These are phyloP conservation scores for Apodemus sylvaticus DNA, from an alignment of 2,113 vertebrate genomes.

Conservation along the genomic window DNA sequence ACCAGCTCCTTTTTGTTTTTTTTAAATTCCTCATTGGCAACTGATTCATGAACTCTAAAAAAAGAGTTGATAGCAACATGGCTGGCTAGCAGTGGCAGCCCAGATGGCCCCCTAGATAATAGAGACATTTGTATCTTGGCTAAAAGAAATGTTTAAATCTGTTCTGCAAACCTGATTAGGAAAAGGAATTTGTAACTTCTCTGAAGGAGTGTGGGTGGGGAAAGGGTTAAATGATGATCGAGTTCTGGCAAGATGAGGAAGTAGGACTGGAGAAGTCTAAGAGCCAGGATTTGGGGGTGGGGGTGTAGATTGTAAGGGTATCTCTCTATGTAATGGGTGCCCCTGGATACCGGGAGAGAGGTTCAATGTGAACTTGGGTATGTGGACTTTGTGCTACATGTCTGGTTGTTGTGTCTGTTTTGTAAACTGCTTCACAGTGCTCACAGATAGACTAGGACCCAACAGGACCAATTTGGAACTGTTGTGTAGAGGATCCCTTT, in stretches of 20 bases:
- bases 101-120: slow-evolving; percentile 71
- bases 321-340: rapidly evolving
- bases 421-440: neutral
- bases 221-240: slow-evolving; percentile 40
- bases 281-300: rapidly evolving
- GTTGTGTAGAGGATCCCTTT: neutral
- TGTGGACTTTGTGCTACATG: rapidly evolving
- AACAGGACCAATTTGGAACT: neutral
- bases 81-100: slow-evolving; percentile 69
- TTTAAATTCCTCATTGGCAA: slow-evolving; percentile 64
- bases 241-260: neutral
- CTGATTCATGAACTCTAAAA: slow-evolving; percentile 79
- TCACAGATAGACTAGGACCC: neutral
- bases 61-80: slow-evolving; percentile 74
- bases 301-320: rapidly evolving
- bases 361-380: rapidly evolving
- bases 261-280: too few relatives aligned
- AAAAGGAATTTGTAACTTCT: slow-evolving; percentile 66
- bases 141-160: slow-evolving; percentile 71
- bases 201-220: neutral
- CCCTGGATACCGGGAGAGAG: neutral
- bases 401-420: rapidly evolving
- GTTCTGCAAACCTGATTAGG: slow-evolving; percentile 70
- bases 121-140: slow-evolving; percentile 71
- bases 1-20: slow-evolving; percentile 51